phyloP scores from a whole-genome alignment of 2,113 vertebrate genomes.

The Pimephales promelas region DNA sequence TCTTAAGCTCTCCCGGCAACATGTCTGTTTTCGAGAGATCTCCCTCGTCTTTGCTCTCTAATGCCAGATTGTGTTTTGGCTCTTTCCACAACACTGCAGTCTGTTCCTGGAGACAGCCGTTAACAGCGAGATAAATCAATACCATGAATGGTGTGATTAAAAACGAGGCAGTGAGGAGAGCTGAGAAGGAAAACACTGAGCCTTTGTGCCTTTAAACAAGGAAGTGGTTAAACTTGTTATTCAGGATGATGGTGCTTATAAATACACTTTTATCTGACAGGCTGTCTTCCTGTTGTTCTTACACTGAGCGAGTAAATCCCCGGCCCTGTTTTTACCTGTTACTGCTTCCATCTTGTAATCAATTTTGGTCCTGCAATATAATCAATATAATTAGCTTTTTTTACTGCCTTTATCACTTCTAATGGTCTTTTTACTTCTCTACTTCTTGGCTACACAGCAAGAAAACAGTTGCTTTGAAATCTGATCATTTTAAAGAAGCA shows the following conservation, averaged over 20 bases:
- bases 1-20: constrained; percentile 47
- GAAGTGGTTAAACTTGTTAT: constrained; percentile 42
- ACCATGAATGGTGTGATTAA: constrained; percentile 37
- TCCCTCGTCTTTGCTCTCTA: constrained; percentile 34
- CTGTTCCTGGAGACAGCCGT: constrained; percentile 56
- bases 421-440: constrained; percentile 16
- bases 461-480: neutral
- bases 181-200: constrained; percentile 31
- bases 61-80: constrained; percentile 55
- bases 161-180: constrained; percentile 32
- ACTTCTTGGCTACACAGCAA: neutral
- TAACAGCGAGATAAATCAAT: constrained; percentile 55
- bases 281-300: constrained; percentile 14
- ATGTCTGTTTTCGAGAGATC: constrained; percentile 23
- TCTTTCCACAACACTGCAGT: constrained; percentile 52
- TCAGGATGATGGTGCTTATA: constrained; percentile 27
- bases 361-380: neutral
- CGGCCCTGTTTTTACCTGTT: neutral
- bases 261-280: constrained; percentile 2
- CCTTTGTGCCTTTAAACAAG: constrained; percentile 45
- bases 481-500: too few species aligned
- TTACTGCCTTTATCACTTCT: neutral
- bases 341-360: neutral
- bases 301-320: constrained; percentile 17
- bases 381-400: too few species aligned